Base-by-base conservation (phyloP, 2,797 vertebrate genomes). In the Anguilla obscura region DNA sequence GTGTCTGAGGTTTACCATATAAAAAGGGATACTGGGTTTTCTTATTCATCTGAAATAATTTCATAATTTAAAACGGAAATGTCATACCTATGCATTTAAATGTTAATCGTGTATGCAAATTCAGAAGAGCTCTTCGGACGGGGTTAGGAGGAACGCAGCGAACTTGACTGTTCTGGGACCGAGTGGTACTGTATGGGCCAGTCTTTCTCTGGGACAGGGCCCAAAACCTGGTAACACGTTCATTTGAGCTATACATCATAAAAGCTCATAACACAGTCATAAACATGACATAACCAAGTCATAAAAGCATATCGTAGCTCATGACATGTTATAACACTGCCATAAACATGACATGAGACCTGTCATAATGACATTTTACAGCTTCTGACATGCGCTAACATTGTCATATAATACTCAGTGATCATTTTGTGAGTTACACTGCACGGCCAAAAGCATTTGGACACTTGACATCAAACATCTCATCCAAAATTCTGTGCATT, bases 111-210 rank as follows among this genome's bases (percentile, higher is more conserved):
- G 69, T 63, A 83, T 79, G 56, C 56, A 86, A 90, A 89, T 92
- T 87, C 88, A 90, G 88, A 71, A 71, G 87, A 90, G 89, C 90
- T 90, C 87, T 88, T 86, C 88, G 86, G 86, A 83, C 74, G 85
- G 88, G 90, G 89, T 58, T 63, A 90, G 86, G 54, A 52, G 87
- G 58, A 45, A 45, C 40, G 40, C 40, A 45, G 40, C 40, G 4
- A 45, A 82, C 79, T 87, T 52, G 50, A 52, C 50, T 52, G 50
- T 12, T 14, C 82, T 60, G 86, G 88, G 90, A 91, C 27, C 1
- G 69, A 27, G 69, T 36, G 63, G 5, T 8, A n/a, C n/a, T 69
- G 8, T 69, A 27, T 30, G 69, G 1, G 18, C 18, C 60, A 63
- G 16, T 6, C 21, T 69, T n/a, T 21, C n/a, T 8, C 63, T 27